Conservation (phyloP, 2,888 invertebrate species). For the Hypolimnas misippus region DNA sequence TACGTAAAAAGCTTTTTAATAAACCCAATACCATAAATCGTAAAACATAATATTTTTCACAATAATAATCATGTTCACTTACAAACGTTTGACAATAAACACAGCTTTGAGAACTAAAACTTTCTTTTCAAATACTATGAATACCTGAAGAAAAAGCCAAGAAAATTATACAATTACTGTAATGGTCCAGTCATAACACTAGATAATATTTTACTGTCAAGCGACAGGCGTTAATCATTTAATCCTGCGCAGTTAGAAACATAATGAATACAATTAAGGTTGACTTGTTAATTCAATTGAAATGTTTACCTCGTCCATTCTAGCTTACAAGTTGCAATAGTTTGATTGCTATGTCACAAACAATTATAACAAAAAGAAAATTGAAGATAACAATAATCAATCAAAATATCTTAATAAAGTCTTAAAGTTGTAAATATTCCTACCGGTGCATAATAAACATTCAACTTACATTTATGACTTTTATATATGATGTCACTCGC, state of each 20-base stretch:
- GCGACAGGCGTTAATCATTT: constrained; percentile 1
- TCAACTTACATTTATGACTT: constrained; percentile 36
- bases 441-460: constrained; percentile 14
- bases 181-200: neutral
- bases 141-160: neutral
- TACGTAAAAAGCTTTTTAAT: too few relatives aligned
- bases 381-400: neutral
- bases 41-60: too few relatives aligned
- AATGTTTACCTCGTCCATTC: constrained; percentile 16
- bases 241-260: constrained; percentile 25
- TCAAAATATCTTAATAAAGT: neutral
- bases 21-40: too few relatives aligned
- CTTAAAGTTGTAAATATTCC: constrained; percentile 23
- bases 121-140: neutral
- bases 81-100: too few relatives aligned
- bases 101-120: too few relatives aligned
- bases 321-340: constrained; percentile 7
- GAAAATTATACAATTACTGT: neutral
- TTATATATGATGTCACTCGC: constrained; percentile 36
- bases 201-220: neutral
- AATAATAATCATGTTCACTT: too few relatives aligned
- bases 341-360: neutral
- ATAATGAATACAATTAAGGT: constrained; percentile 32
- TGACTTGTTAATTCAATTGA: constrained; percentile 32
- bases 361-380: neutral